Base-by-base conservation (phyloP, 2,888 invertebrate species). In the Deilephila porcellus region DNA sequence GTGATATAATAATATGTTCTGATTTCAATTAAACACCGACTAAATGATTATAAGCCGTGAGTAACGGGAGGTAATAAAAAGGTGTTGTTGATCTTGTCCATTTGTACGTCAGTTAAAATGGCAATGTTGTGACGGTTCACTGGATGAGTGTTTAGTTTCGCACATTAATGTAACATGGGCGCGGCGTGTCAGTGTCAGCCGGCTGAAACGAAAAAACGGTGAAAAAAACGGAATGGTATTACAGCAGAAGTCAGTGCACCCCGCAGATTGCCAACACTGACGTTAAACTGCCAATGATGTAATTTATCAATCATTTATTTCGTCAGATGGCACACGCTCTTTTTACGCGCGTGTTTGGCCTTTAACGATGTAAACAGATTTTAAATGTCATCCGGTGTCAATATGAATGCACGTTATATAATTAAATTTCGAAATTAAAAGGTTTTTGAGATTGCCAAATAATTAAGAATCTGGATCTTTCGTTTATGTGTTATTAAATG, bases 141-240 rank as follows among this genome's bases (percentile, higher is more conserved):
- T 77, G 79, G 79, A 77, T 75, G 75, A 78, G 84, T 82, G 83
- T 85, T 86, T 80, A 79, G 78, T 80, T 90, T 89, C 84, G 86
- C 89, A 85, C 90, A 83, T 87, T 87, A 86, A 81, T 78, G 78
- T 79, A 79, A 82, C 77, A 80, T 82, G 81, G 80, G 81, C 84
- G 79, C 81, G 83, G 87, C 91, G 87, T 89, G 91, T 91, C 89
- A 90, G 83, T 93, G 93, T 91, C 92, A 90, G 82, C 71, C 73
- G 71, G 76, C 74, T 75, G 75, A 73, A 77, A 81, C 81, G 85
- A 83, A 88, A 87, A 84, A 84, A 86, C 84, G 80, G 79, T 80
- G 82, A 79, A 83, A 85, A 85, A 83, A 83, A 81, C 73, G 75
- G 78, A 80, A 81, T 82, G 80, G 81, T 77, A 79, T 75, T 74